phyloP scores from a whole-genome alignment of 1,140 invertebrate genomes.

The Diorhabda carinulata region DNA sequence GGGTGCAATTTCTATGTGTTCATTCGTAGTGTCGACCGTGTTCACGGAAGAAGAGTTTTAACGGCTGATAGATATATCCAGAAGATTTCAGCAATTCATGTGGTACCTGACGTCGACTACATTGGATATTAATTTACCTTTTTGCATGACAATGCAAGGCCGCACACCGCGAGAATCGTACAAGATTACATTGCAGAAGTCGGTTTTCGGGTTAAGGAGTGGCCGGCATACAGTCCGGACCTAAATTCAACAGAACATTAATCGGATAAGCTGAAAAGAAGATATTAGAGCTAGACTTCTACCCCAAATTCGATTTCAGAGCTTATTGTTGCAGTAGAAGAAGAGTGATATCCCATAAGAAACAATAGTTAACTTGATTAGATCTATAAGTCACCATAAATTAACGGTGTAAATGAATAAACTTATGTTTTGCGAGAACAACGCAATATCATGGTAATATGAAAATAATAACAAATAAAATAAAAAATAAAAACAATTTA shows the following conservation, averaged over 20 bases:
- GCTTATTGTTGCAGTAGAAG: not conserved
- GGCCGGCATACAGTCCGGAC: slow-evolving; percentile 46
- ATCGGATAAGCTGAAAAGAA: slow-evolving; percentile 40
- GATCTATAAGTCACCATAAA: too few species aligned
- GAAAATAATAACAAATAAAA: too few species aligned
- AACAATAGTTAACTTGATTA: not conserved
- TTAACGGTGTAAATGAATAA: too few species aligned
- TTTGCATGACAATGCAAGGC: slow-evolving; percentile 46
- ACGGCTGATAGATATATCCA: slow-evolving; percentile 36
- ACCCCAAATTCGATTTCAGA: slow-evolving; percentile 19
- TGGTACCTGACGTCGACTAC: slow-evolving; percentile 32
- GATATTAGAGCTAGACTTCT: slow-evolving; percentile 13
- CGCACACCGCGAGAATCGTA: slow-evolving; percentile 39
- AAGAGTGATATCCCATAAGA: not conserved
- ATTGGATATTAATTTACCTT: slow-evolving; percentile 37
- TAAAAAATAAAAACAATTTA: too few species aligned
- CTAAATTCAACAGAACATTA: slow-evolving; percentile 48
- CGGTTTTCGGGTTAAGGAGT: slow-evolving; percentile 38
- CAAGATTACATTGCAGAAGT: slow-evolving; percentile 35
- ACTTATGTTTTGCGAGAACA: too few species aligned
- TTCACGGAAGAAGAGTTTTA: slow-evolving; percentile 21
- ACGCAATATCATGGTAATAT: too few species aligned
- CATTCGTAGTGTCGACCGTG: slow-evolving; percentile 16
- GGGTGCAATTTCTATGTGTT: slow-evolving; percentile 38
- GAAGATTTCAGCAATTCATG: slow-evolving; percentile 33